These are phyloP conservation scores for Microplitis demolitor DNA, from an alignment of 1,140 invertebrate species.

Conservation along the genomic window DNA sequence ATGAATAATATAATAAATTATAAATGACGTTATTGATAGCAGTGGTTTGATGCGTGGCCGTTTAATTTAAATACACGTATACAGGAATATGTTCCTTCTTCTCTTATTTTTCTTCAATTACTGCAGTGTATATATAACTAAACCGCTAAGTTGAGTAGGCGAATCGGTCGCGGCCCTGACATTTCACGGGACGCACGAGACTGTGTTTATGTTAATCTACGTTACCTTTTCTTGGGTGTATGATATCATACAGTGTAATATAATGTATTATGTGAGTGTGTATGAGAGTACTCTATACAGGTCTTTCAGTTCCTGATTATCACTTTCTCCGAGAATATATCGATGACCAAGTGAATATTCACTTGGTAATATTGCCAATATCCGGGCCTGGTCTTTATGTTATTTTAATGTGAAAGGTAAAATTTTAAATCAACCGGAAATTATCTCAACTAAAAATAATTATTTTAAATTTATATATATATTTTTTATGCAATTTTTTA, in stretches of 20 bases:
- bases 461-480: too few species aligned
- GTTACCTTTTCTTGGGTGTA: background rate
- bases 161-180: constrained; percentile 23
- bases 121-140: background rate
- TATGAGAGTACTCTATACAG: background rate
- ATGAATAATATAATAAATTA: too few species aligned
- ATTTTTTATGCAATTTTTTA: too few species aligned
- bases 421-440: background rate
- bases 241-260: background rate
- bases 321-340: constrained; percentile 2
- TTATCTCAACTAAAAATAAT: too few species aligned
- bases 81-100: background rate
- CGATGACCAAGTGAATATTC: background rate
- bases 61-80: too few species aligned
- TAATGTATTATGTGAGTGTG: background rate
- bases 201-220: constrained; percentile 1
- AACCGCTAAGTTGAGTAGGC: background rate
- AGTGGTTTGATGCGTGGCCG: too few species aligned
- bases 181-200: constrained; percentile 17
- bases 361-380: background rate
- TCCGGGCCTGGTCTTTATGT: background rate
- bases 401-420: background rate
- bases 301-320: constrained; percentile 3
- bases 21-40: too few species aligned
- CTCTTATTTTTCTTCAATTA: background rate